Evolutionary conservation across 2,797 vertebrate species (phyloP).

Genomic region (Pachyuromys duprasi): DNA sequence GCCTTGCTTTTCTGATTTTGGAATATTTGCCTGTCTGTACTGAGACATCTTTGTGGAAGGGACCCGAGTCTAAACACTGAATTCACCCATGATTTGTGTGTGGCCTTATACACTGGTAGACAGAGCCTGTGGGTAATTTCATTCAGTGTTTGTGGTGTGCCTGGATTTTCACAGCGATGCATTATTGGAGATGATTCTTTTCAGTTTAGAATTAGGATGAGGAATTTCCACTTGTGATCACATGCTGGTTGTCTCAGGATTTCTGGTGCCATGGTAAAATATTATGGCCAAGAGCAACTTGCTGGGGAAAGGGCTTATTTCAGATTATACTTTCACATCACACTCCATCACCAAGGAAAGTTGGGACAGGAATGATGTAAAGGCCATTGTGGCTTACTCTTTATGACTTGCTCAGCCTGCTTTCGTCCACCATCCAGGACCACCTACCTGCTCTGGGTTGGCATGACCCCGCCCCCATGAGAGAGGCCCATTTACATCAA

Average conservation of each 20-base stretch:
- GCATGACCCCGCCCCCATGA: not conserved
- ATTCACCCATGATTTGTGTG: not conserved
- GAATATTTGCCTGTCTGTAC: not conserved
- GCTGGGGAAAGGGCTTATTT: not conserved
- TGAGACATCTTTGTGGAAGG: not conserved
- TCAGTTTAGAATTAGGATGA: not conserved
- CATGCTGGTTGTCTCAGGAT: not conserved
- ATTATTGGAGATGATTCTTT: not conserved
- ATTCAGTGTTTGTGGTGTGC: not conserved
- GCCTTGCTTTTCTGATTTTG: not conserved
- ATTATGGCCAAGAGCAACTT: not conserved
- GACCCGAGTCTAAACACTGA: not conserved
- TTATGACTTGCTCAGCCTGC: not conserved
- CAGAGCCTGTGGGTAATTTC: not conserved
- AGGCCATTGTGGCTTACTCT: not conserved
- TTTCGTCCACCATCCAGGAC: not conserved
- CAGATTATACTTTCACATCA: too few species aligned
- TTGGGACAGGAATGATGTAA: not conserved
- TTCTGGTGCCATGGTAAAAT: not conserved
- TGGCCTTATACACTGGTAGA: not conserved
- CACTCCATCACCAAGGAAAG: not conserved
- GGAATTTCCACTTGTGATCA: not conserved
- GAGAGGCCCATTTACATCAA: not conserved
- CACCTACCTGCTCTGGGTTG: not conserved
- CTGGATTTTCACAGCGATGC: not conserved